A percentile compares a stretch with the other conserved stretches of the same genome.
Evolutionary conservation across 92 coral and sea anemone species (phyloP).

Genomic region (Zoanthus sociatus): DNA sequence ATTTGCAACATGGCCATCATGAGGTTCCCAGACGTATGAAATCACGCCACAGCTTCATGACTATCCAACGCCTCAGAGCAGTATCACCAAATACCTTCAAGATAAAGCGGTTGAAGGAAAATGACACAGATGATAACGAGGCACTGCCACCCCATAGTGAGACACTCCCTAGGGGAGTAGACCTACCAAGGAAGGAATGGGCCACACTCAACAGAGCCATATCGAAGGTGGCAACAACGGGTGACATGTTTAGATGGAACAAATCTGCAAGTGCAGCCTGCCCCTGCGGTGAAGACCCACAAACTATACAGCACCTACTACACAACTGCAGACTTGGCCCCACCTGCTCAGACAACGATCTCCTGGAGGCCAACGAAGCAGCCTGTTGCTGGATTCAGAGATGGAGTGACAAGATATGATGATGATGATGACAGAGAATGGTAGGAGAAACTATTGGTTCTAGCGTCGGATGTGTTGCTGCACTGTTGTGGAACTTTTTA

Average conservation of each 20-base stretch:
- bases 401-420: too few species aligned
- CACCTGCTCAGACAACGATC: too few species aligned
- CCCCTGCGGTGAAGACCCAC: slow-evolving; percentile 24
- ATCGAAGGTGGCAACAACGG: slow-evolving; percentile 10
- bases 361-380: too few species aligned
- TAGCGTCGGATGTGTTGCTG: too few species aligned
- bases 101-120: not conserved
- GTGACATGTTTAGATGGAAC: slow-evolving; percentile 10
- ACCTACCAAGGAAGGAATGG: slow-evolving; percentile 11
- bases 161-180: slow-evolving; percentile 2
- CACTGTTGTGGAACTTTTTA: too few species aligned
- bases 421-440: too few species aligned
- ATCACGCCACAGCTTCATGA: not conserved
- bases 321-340: not conserved
- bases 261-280: slow-evolving; percentile 27
- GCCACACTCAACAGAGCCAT: not conserved
- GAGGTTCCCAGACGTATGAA: not conserved
- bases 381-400: too few species aligned
- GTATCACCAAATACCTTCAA: not conserved
- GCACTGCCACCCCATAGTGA: too few species aligned
- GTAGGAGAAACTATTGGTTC: too few species aligned
- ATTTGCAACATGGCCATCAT: not conserved
- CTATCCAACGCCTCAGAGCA: not conserved
- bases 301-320: slow-evolving; percentile 15
- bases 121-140: not conserved